Percentiles rank a stretch among this genome's conserved stretches.
These are phyloP conservation scores for Takifugu bimaculatus DNA, from an alignment of 2,113 vertebrate genomes.

Conservation along the genomic window DNA sequence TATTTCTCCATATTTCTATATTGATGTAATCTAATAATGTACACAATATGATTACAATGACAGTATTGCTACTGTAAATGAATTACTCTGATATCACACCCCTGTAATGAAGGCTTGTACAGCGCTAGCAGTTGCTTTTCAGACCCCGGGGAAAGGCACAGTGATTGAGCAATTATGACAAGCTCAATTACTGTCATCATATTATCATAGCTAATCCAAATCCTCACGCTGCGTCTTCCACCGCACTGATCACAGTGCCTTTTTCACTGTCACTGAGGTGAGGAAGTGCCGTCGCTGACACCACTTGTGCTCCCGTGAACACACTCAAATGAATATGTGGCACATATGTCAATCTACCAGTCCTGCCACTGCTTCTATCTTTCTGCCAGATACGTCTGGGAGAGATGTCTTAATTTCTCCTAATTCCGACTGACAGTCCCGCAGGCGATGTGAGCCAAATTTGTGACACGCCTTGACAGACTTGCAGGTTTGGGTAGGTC, in stretches of 20 bases:
- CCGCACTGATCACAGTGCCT: conserved; percentile 55
- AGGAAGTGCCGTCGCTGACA: conserved; percentile 61
- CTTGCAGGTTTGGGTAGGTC: conserved; percentile 36
- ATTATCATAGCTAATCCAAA: conserved; percentile 75
- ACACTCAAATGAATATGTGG: conserved; percentile 62
- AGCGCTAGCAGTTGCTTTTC: conserved; percentile 56
- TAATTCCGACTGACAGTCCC: conserved; percentile 74
- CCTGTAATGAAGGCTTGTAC: conserved; percentile 66
- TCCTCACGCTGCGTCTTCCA: conserved; percentile 58
- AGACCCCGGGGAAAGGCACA: conserved; percentile 63
- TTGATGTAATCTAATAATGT: conserved; percentile 23
- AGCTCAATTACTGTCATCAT: conserved; percentile 80
- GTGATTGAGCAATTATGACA: conserved; percentile 77
- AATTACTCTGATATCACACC: conserved; percentile 65
- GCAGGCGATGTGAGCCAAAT: conserved; percentile 64
- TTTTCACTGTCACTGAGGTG: conserved; percentile 66
- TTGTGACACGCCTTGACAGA: conserved; percentile 64
- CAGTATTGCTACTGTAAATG: conserved; percentile 53
- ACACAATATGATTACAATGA: conserved; percentile 43
- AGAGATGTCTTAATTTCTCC: conserved; percentile 75
- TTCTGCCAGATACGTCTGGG: conserved; percentile 54
- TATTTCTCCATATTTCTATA: conserved; percentile 25
- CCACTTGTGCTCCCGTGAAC: conserved; percentile 55
- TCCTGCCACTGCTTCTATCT: conserved; percentile 47
- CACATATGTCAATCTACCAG: conserved; percentile 64